Evolutionary conservation across 2,113 vertebrate genomes (phyloP).

Genomic region (Varanus salvator): DNA sequence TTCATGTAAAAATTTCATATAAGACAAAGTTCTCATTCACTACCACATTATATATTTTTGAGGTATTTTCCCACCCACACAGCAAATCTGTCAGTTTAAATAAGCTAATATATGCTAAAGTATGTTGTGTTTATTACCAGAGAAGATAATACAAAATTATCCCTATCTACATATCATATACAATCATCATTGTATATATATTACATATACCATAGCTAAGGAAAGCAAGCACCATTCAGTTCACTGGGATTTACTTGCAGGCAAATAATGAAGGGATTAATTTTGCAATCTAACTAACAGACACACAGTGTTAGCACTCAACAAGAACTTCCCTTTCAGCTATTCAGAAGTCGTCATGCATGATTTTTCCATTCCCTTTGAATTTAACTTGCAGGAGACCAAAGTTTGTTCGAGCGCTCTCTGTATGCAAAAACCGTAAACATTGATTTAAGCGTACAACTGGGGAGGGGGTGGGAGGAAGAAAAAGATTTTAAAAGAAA

Average conservation of each 20-base stretch:
- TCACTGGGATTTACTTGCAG: no score
- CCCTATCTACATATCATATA: neutral
- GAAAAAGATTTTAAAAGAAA: neutral
- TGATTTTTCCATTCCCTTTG: neutral
- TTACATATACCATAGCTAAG: neutral
- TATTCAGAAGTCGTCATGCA: neutral
- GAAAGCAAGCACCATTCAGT: neutral
- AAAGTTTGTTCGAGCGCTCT: neutral
- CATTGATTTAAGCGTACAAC: neutral
- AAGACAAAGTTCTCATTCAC: neutral
- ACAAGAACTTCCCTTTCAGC: neutral
- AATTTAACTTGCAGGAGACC: neutral
- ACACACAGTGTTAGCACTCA: neutral
- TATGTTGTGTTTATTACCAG: neutral
- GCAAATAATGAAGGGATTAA: no score
- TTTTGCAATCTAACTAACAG: neutral
- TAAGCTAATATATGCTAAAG: neutral
- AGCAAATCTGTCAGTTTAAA: neutral
- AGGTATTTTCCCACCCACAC: neutral
- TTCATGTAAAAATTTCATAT: neutral
- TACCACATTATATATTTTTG: neutral
- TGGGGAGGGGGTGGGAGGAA: neutral
- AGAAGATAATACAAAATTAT: neutral
- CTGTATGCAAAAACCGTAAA: no score
- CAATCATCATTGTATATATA: neutral